A percentile compares a stretch with the other conserved stretches of the same genome.
Evolutionary conservation across 1,140 invertebrate species (phyloP).

Genomic region (Zelostemma sp.): DNA sequence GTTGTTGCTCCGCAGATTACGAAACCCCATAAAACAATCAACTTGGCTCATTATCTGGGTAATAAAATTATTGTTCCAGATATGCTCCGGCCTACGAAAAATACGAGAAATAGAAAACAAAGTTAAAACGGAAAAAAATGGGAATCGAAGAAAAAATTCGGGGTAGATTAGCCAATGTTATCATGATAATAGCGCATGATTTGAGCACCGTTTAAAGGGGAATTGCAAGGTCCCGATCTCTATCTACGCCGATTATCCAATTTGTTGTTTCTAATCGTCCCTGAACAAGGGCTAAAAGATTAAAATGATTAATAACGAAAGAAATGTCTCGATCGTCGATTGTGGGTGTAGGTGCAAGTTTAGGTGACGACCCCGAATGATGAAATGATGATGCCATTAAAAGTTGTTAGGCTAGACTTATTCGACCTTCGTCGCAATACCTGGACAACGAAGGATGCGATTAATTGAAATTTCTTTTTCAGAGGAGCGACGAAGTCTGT

Average conservation of each 20-base stretch:
- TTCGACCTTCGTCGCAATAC: conserved; percentile 15
- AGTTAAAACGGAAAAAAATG: no score
- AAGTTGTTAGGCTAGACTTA: conserved; percentile 12
- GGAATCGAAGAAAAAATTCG: no score
- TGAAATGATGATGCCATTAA: conserved; percentile 18
- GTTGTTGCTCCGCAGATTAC: no score
- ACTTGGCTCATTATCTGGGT: no score
- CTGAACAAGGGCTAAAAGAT: not conserved
- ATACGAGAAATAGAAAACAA: no score
- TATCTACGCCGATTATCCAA: not conserved
- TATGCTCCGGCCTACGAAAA: no score
- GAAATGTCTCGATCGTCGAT: not conserved
- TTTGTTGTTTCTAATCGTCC: not conserved
- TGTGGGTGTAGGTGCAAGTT: not conserved
- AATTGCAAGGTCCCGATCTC: conserved; percentile 1
- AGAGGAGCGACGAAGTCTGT: conserved; percentile 89
- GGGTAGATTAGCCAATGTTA: no score
- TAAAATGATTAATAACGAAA: not conserved
- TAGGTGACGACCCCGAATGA: not conserved
- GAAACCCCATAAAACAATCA: no score
- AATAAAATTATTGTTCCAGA: no score
- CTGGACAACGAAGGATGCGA: no score
- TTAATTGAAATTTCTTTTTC: conserved; percentile 56
- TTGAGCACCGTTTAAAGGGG: not conserved
- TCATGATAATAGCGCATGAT: not conserved